Base-by-base conservation (phyloP, 2,888 invertebrate genomes). In the Hesperia comma region DNA sequence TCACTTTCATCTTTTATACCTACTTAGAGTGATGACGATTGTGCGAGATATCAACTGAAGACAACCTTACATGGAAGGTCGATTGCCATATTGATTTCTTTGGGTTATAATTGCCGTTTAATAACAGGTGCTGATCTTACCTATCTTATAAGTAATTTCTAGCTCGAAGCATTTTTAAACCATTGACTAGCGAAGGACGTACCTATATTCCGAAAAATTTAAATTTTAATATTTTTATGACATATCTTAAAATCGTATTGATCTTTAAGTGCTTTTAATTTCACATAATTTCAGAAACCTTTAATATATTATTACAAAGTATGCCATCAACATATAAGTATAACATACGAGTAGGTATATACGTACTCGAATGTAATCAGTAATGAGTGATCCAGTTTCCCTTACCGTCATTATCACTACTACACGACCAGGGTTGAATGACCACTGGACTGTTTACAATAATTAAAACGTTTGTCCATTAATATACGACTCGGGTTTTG, bases 391-490 rank as follows among this genome's bases (percentile, higher is more conserved):
- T 66, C 66, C 66, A 66, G 60, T 66, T 60, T 66, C 66, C 66
- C 66, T 26, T 60, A 54, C 64, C 41, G 46, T 60, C 66, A 66
- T 66, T 66, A 66, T 66, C 66, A 66, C 60, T 54, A 26, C 60
- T 64, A 43, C 58, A 61, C 54, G 54, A 66, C 66, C 58, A 55
- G 63, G 62, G 68, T 69, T 68, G 63, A 69, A 69, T 63, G 71
- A 71, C 71, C 71, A 69, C 33, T 67, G 54, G 69, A 67, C 60
- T 66, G 54, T 66, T 66, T 66, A 64, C 66, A 66, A 66, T 54
- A 66, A 66, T 66, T 66, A 66, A 57, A 61, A 46, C 46, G 60
- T 60, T 61, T 46, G 17, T 49, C 66, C 60, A 66, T 66, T 61
- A 54, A 60, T 60, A n/a, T 49, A 51, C 57, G 21, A 21, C 21